phyloP scores from a whole-genome alignment of 2,797 vertebrate genomes.

The Notolepis coatsorum region DNA sequence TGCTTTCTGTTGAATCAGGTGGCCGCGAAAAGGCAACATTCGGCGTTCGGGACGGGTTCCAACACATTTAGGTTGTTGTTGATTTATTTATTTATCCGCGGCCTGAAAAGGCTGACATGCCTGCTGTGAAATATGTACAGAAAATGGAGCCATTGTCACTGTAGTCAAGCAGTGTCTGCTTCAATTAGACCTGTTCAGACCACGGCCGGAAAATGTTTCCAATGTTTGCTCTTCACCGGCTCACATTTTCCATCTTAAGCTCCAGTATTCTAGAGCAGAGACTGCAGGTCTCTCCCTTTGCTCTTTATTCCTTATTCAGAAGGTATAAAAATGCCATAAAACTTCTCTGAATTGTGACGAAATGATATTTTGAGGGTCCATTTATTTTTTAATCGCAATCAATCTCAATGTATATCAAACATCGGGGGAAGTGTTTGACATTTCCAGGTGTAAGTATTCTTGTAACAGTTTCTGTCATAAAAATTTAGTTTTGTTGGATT shows the following conservation, averaged over 20 bases:
- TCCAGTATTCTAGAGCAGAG: constrained; percentile 46
- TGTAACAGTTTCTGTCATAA: too few relatives aligned
- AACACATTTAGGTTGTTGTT: constrained; percentile 60
- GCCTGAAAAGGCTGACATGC: constrained; percentile 39
- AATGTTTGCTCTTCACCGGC: constrained; percentile 62
- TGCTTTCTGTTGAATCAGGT: constrained; percentile 39
- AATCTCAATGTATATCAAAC: neutral
- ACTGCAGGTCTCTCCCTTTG: constrained; percentile 31
- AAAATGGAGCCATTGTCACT: constrained; percentile 70
- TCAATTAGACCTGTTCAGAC: constrained; percentile 77
- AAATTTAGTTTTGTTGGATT: too few relatives aligned
- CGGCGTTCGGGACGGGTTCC: constrained; percentile 15
- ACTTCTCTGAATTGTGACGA: constrained; percentile 26
- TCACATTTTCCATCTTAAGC: constrained; percentile 75
- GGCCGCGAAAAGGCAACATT: constrained; percentile 29
- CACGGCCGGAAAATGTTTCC: constrained; percentile 66
- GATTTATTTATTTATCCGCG: constrained; percentile 67
- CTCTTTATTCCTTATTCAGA: constrained; percentile 44
- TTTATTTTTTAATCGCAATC: constrained; percentile 25
- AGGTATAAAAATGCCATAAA: neutral
- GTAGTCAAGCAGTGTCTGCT: constrained; percentile 67
- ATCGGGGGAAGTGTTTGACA: too few relatives aligned
- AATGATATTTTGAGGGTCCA: constrained; percentile 5
- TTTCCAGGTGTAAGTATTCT: too few relatives aligned
- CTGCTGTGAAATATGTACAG: constrained; percentile 54